Conservation (phyloP, 1,140 invertebrate species). For the Drosophila guanche region DNA sequence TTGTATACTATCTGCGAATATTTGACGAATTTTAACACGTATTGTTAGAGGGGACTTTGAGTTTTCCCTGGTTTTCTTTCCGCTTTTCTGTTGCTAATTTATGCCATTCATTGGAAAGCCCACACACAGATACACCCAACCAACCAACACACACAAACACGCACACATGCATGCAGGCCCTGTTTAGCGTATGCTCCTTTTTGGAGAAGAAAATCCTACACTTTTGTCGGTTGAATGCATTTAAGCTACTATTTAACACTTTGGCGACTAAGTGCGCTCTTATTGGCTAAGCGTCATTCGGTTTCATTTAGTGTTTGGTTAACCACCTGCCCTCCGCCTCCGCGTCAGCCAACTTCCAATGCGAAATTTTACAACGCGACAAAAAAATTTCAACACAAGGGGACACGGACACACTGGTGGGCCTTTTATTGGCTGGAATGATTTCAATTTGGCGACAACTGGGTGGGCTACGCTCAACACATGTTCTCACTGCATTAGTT, state of each 20-base stretch:
- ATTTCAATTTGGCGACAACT: constrained; percentile 17
- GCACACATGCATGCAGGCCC: constrained; percentile 24
- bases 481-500: constrained; percentile 26
- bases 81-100: constrained; percentile 50
- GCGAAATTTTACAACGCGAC: constrained; percentile 76
- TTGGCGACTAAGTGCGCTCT: too few relatives aligned
- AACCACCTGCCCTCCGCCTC: constrained; percentile 54
- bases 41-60: constrained; percentile 18
- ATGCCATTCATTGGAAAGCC: constrained; percentile 62
- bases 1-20: constrained; percentile 25
- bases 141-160: constrained; percentile 17
- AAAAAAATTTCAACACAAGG: constrained; percentile 54
- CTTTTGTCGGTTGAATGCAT: constrained; percentile 19
- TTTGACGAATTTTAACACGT: constrained; percentile 31
- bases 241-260: not conserved
- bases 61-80: constrained; percentile 39
- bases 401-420: constrained; percentile 34
- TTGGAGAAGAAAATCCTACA: constrained; percentile 47
- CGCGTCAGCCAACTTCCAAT: constrained; percentile 42
- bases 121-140: constrained; percentile 35
- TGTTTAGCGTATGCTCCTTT: constrained; percentile 62
- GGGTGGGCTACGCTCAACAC: constrained; percentile 31
- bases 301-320: constrained; percentile 18
- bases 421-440: constrained; percentile 37
- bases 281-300: too few relatives aligned